These are phyloP conservation scores for Eristalis intricaria DNA, from an alignment of 2,888 invertebrate species.

Conservation along the genomic window DNA sequence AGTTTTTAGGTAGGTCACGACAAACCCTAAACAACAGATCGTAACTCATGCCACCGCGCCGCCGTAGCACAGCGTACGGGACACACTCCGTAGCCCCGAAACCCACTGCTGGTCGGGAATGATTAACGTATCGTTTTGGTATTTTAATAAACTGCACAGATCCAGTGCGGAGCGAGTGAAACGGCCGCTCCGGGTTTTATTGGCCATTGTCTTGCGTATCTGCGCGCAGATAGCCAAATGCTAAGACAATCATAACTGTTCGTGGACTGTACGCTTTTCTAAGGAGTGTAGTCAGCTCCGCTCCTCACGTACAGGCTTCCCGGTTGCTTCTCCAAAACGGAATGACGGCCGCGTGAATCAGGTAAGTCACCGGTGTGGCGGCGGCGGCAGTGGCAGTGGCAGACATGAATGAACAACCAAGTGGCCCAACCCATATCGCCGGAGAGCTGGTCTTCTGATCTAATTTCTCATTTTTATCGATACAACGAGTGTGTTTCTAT, in stretches of 20 bases:
- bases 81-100: constrained; percentile 58
- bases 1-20: constrained; percentile 64
- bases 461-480: constrained; percentile 56
- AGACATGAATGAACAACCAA: constrained; percentile 55
- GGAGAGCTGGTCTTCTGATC: constrained; percentile 33
- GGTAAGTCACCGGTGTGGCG: constrained; percentile 36
- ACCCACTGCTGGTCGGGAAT: constrained; percentile 55
- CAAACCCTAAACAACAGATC: constrained; percentile 49
- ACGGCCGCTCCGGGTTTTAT: constrained; percentile 36
- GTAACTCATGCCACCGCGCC: constrained; percentile 47
- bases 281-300: constrained; percentile 49
- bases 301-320: constrained; percentile 19
- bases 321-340: constrained; percentile 56
- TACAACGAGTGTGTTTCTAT: constrained; percentile 28
- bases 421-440: constrained; percentile 34
- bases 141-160: constrained; percentile 63
- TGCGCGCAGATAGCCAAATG: constrained; percentile 40
- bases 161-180: not conserved
- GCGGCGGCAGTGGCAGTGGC: not conserved
- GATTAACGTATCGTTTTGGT: constrained; percentile 56
- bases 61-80: constrained; percentile 34
- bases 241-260: constrained; percentile 65
- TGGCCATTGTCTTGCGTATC: constrained; percentile 66
- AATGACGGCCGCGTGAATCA: constrained; percentile 31
- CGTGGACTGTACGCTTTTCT: constrained; percentile 46